Base-by-base conservation (phyloP, 2,113 vertebrate species). In the Sphaerodactylus townsendi region DNA sequence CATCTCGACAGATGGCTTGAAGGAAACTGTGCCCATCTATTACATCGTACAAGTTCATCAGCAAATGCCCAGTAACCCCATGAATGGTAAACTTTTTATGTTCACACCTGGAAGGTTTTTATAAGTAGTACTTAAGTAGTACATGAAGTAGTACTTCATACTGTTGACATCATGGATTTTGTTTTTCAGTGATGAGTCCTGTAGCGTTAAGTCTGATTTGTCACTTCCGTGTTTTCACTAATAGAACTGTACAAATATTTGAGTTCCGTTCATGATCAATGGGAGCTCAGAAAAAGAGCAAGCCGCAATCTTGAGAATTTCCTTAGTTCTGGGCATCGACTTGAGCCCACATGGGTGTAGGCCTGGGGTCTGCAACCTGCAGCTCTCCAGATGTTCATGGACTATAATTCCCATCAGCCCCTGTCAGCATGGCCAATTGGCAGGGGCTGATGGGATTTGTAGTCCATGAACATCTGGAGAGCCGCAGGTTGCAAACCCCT, bases 1-100 rank as follows among this genome's bases (percentile, higher is more conserved):
- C 19, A 14, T 76, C 35, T n/a, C 75, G 77, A 15, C 15, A 72
- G n/a, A 21, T 48, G 46, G 19, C 10, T 81, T 92, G n/a, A 56
- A 81, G 59, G 79, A 89, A 39, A 33, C 85, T 44, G 71, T 72
- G 48, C 0, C 33, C 65, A 81, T n/a, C 62, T 66, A 23, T 73
- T 1, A 0, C 44, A 85, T 82, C 71, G 10, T 74, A 4, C 0
- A 0, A 84, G 56, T 68, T 87, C 33, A 80, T 41, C 78, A 37
- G 39, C 69, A 73, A 82, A 62, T 75, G 15, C 11, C 10, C 77
- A 7, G 30, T 84, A 86, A 87, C 10, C 35, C n/a, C 46, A 62
- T 41, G 33, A 33, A 13, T 25, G 35, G 23, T 41, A 86, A 81
- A 75, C 78, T 68, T n/a, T 78, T 82, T 75, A 21, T 85, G 30